Conservation (phyloP, 2,797 vertebrate genomes). For the Cryptoblepharus egeriae region DNA sequence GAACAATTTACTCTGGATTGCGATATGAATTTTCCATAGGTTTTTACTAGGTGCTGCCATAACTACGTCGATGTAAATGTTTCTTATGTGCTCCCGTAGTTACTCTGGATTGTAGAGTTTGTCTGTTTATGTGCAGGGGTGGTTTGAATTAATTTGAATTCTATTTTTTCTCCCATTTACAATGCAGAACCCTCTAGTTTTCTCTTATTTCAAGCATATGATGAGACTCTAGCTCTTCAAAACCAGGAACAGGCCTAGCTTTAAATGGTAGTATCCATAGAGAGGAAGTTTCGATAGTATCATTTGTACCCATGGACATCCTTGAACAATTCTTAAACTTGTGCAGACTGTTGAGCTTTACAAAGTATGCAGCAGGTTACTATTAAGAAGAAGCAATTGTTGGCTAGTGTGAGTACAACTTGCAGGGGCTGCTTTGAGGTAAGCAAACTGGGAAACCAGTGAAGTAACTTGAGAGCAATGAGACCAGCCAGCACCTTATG, state of each 20-base stretch:
- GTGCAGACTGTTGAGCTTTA: not conserved
- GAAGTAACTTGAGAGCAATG: not conserved
- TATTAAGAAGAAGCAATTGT: constrained; percentile 3
- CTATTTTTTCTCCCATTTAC: not conserved
- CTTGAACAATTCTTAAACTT: not conserved
- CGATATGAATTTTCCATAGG: too few species aligned
- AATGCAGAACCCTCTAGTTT: not conserved
- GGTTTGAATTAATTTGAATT: not conserved
- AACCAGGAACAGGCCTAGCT: not conserved
- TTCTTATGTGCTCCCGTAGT: too few species aligned
- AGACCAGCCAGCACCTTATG: constrained; percentile 5
- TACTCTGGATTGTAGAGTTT: too few species aligned
- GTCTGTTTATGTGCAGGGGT: too few species aligned
- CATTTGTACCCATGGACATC: not conserved
- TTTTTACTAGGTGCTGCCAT: too few species aligned
- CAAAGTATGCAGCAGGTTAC: not conserved
- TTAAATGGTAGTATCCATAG: not conserved
- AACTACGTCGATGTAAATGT: too few species aligned
- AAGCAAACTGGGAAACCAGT: constrained; percentile 1
- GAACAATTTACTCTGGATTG: too few species aligned
- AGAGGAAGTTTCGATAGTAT: not conserved
- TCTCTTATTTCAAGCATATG: not conserved
- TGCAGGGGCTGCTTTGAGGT: constrained; percentile 7
- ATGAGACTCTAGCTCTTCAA: not conserved
- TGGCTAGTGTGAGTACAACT: not conserved